Evolutionary conservation across 2,888 invertebrate genomes (phyloP).

Genomic region (Eugnorisma glareosa): DNA sequence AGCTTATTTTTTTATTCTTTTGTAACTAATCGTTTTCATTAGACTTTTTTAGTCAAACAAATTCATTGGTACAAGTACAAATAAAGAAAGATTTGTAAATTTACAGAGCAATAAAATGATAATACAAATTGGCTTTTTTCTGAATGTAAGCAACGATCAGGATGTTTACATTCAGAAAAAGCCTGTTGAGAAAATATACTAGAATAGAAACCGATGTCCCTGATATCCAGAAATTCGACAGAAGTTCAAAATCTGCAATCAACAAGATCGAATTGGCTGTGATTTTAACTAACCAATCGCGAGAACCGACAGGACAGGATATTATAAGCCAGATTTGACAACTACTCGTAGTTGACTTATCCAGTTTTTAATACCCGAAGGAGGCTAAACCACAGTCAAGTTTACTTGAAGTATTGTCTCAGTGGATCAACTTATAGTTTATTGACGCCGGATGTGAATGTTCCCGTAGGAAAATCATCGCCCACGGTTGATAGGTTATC

Average conservation of each 20-base stretch:
- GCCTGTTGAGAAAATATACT: not conserved
- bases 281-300: not conserved
- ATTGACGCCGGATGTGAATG: not conserved
- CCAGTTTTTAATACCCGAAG: not conserved
- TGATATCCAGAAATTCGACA: not conserved
- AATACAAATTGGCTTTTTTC: slow-evolving; percentile 8
- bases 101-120: slow-evolving; percentile 5
- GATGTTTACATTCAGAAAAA: slow-evolving; percentile 4
- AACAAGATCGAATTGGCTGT: not conserved
- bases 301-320: not conserved
- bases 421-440: not conserved
- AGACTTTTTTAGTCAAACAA: slow-evolving; percentile 9
- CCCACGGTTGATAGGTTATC: not conserved
- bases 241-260: not conserved
- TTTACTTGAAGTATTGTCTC: not conserved
- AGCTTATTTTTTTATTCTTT: slow-evolving; percentile 9
- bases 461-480: not conserved
- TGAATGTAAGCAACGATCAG: too few relatives aligned
- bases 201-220: not conserved
- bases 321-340: slow-evolving; percentile 2
- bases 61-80: slow-evolving; percentile 7
- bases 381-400: not conserved
- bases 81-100: slow-evolving; percentile 8
- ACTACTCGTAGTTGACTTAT: too few relatives aligned
- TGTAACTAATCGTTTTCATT: not conserved